Conservation (phyloP, 2,888 invertebrate genomes). For the Baccha elongata region DNA sequence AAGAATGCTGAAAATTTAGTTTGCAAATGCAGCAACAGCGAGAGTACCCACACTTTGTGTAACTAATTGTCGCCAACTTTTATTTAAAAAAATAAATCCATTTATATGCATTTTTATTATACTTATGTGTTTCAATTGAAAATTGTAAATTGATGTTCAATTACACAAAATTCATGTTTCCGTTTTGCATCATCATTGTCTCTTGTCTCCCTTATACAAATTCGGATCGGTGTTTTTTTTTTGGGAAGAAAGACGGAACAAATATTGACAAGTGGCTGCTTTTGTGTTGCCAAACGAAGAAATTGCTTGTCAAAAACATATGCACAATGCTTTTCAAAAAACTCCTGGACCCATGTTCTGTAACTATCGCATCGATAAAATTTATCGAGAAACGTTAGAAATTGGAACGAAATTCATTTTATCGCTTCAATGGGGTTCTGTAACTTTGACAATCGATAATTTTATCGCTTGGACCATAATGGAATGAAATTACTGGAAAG, state of each 20-base stretch:
- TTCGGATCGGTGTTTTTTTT: neutral
- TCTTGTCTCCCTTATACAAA: neutral
- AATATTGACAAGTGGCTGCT: slow-evolving; percentile 57
- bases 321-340: slow-evolving; percentile 52
- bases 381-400: too few relatives aligned
- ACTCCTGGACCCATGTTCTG: too few relatives aligned
- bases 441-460: too few relatives aligned
- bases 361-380: too few relatives aligned
- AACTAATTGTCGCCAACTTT: slow-evolving; percentile 38
- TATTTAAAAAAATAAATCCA: neutral
- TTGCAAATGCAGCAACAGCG: neutral
- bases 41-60: too few relatives aligned
- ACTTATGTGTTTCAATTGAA: slow-evolving; percentile 45
- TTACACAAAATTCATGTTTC: slow-evolving; percentile 50
- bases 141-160: slow-evolving; percentile 63
- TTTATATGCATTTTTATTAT: slow-evolving; percentile 15
- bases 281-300: slow-evolving; percentile 59
- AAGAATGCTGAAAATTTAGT: neutral
- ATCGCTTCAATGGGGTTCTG: too few relatives aligned
- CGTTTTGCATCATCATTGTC: slow-evolving; percentile 31
- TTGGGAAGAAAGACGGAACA: slow-evolving; percentile 5
- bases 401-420: too few relatives aligned
- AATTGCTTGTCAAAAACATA: slow-evolving; percentile 68
- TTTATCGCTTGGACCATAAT: too few relatives aligned
- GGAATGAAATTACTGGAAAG: too few relatives aligned